Conservation (phyloP, 92 coral and sea anemone species). For the Epizoanthus rinbou region DNA sequence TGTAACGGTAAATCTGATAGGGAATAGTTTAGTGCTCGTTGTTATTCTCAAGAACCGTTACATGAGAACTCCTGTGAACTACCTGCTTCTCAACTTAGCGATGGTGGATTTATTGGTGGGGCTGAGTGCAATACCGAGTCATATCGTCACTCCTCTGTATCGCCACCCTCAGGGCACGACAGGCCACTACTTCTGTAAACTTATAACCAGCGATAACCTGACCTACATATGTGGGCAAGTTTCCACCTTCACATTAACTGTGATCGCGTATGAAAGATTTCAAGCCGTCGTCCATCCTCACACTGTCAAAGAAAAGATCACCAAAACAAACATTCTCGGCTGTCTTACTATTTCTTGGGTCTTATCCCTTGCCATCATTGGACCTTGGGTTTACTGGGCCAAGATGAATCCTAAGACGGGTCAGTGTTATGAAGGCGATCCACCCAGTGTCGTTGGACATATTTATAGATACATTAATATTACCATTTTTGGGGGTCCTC, state of each 20-base stretch:
- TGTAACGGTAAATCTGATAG: background rate
- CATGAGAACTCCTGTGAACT: slow-evolving; percentile 32
- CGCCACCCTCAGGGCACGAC: background rate
- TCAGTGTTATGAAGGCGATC: slow-evolving; percentile 10
- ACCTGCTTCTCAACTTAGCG: slow-evolving; percentile 31
- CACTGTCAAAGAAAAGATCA: slow-evolving; percentile 19
- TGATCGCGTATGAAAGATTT: slow-evolving; percentile 30
- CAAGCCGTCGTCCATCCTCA: slow-evolving; percentile 35
- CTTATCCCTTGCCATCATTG: background rate
- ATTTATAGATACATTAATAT: slow-evolving; percentile 30
- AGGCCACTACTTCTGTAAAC: slow-evolving; percentile 15
- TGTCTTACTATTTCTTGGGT: background rate
- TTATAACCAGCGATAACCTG: slow-evolving; percentile 22
- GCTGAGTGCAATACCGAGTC: slow-evolving; percentile 17
- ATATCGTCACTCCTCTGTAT: background rate
- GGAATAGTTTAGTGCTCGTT: slow-evolving; percentile 7
- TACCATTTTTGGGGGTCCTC: slow-evolving; percentile 10
- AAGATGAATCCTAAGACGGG: slow-evolving; percentile 12
- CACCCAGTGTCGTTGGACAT: background rate
- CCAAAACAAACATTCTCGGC: background rate
- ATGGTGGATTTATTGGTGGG: slow-evolving; percentile 29
- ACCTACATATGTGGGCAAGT: slow-evolving; percentile 38
- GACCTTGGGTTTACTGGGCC: slow-evolving; percentile 38
- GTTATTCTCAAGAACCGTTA: slow-evolving; percentile 16
- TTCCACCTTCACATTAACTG: slow-evolving; percentile 3